Evolutionary conservation across 30 jellyfish, hydroid and myxozoan genomes (phyloP).

Genomic region (Chironex yamaguchii): DNA sequence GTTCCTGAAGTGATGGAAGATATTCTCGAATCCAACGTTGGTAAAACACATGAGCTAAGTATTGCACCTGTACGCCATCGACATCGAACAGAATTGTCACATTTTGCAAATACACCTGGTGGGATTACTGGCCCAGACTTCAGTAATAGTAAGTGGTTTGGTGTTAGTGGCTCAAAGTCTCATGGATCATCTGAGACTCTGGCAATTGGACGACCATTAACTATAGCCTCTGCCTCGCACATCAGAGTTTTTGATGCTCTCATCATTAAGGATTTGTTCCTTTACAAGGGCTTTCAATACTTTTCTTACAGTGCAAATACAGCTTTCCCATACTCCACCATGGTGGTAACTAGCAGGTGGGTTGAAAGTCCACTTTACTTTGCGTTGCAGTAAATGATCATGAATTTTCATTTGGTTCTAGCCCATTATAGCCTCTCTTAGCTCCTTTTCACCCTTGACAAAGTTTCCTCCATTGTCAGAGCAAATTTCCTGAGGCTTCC

Average conservation of each 20-base stretch:
- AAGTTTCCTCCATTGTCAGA: conserved; percentile 61
- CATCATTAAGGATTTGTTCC: not conserved
- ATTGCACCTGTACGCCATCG: conserved; percentile 58
- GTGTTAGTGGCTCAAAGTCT: conserved; percentile 37
- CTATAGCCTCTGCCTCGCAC: conserved; percentile 52
- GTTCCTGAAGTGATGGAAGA: conserved; percentile 24
- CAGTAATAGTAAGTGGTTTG: conserved; percentile 32
- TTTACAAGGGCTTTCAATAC: not conserved
- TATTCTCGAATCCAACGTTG: conserved; percentile 46
- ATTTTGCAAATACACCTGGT: conserved; percentile 16
- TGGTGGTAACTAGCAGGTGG: conserved; percentile 28
- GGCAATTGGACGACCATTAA: conserved; percentile 40
- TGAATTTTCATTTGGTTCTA: conserved; percentile 27
- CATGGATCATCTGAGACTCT: conserved; percentile 25
- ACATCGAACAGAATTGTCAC: conserved; percentile 1
- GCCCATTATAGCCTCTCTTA: conserved; percentile 25
- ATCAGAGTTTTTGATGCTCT: conserved; percentile 9
- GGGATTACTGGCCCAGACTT: conserved; percentile 3
- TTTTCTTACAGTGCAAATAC: conserved; percentile 13
- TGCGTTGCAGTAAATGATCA: not conserved
- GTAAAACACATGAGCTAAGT: conserved; percentile 48
- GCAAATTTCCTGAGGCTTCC: not conserved
- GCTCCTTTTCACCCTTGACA: conserved; percentile 55
- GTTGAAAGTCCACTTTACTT: conserved; percentile 41
- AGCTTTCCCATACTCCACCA: conserved; percentile 60